Base-by-base conservation (phyloP, 2,113 vertebrate species). In the Rhynchomys soricoides region DNA sequence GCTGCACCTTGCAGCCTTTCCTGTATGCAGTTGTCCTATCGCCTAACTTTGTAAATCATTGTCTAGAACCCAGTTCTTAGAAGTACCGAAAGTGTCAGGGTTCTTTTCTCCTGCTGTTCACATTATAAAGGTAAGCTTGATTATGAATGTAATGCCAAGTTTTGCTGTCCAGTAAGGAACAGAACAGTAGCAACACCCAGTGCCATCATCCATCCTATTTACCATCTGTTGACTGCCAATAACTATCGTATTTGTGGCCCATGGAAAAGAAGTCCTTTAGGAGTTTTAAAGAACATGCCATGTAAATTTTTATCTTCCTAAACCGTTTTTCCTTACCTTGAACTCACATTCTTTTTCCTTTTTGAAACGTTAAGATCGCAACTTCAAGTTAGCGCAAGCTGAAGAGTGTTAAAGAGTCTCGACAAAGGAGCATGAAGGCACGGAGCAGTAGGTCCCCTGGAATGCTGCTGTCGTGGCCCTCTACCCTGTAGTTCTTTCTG, bases 271-370 rank as follows among this genome's bases (percentile, higher is more conserved):
- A 24, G 48, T 37, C 66, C 5, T 59, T 3, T 86, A 55, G 45
- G 59, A 77, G 3, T 90, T 90, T 78, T 82, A 75, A 95, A 93
- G 19, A 68, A 75, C 6, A 43, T 89, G 45, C 16, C 55, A 64
- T 89, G 40, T n/a, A 70, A 66, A 85, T 3, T 88, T 94, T 95
- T 22, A 95, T 81, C 11, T 93, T 83, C 64, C n/a, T 79, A 34
- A 89, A 71, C 66, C 7, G 24, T 89, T 88, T 91, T 83, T 90
- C 45, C 7, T 59, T 66, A 43, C 13, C 64, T 95, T 43, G 7
- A 91, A 6, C 85, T 77, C 12, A 73, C 16, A 7, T 82, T 48
- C 57, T 73, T 48, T 26, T 57, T 24, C 3, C 19, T 71, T 45
- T 81, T 48, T 59, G 34, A 90, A 55, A 45, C 7, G 7, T 70